These are phyloP conservation scores for Tiliacea citrago DNA, from an alignment of 2,888 invertebrate genomes.

Conservation along the genomic window DNA sequence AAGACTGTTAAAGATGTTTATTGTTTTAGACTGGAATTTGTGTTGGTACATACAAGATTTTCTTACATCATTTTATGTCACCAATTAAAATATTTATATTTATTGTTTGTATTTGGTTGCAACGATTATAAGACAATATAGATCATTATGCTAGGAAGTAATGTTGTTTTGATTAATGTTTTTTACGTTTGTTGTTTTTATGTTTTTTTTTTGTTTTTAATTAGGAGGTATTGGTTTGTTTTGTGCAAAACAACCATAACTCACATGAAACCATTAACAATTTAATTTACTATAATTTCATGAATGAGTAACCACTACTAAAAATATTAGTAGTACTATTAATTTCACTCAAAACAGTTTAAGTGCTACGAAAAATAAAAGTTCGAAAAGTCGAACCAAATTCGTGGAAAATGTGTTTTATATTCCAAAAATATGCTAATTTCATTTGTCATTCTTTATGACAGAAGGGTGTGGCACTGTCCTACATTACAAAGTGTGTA, in stretches of 20 bases:
- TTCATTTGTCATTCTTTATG: constrained; percentile 60
- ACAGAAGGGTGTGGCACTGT: constrained; percentile 43
- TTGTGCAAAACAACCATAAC: background rate
- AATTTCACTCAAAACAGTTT: background rate
- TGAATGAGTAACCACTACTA: too few species aligned
- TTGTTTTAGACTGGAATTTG: background rate
- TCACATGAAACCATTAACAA: background rate
- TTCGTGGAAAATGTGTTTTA: constrained; percentile 32
- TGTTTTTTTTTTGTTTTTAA: too few species aligned
- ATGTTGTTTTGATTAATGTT: background rate
- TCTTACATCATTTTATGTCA: background rate
- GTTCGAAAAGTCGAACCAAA: constrained; percentile 16
- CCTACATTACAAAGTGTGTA: constrained; percentile 44
- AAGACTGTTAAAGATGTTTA: background rate
- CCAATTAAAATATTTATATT: background rate
- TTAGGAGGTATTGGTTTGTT: background rate
- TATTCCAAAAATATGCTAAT: constrained; percentile 45
- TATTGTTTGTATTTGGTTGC: background rate
- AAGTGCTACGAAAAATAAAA: constrained; percentile 11
- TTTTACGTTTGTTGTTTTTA: too few species aligned
- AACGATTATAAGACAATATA: background rate
- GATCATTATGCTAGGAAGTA: background rate
- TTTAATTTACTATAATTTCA: background rate
- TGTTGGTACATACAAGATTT: background rate
- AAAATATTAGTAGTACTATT: background rate